phyloP scores from a whole-genome alignment of 2,888 invertebrate genomes.

The Nephrotoma appendiculata region DNA sequence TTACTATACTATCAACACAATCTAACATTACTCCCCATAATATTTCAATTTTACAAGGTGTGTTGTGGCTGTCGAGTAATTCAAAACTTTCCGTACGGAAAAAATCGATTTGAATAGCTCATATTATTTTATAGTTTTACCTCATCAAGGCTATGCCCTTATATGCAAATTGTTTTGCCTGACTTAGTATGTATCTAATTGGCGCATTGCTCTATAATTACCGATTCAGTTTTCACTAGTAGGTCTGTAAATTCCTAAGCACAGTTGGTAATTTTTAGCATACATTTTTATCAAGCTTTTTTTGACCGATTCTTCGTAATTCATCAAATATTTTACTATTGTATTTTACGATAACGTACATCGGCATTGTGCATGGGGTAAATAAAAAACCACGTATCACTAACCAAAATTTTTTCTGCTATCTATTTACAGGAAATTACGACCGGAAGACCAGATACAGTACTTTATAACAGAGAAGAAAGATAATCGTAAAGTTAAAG shows the following conservation, averaged over 20 bases:
- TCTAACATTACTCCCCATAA: too few species aligned
- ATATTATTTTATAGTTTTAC: neutral
- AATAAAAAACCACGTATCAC: neutral
- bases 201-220: too few species aligned
- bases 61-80: neutral
- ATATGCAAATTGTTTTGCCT: neutral
- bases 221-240: neutral
- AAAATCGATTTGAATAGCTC: neutral
- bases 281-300: neutral
- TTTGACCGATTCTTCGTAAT: neutral
- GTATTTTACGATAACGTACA: too few species aligned
- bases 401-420: conserved; percentile 9
- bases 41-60: neutral
- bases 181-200: neutral
- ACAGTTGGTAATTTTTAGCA: neutral
- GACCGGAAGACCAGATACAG: conserved; percentile 57
- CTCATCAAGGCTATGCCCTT: neutral
- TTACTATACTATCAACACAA: too few species aligned
- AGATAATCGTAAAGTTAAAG: conserved; percentile 43
- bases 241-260: neutral
- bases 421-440: conserved; percentile 31
- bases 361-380: neutral
- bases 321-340: neutral
- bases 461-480: conserved; percentile 63
- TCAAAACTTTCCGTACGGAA: neutral